phyloP scores from a whole-genome alignment of 1,140 invertebrate genomes.

The Sarcophaga bullata region DNA sequence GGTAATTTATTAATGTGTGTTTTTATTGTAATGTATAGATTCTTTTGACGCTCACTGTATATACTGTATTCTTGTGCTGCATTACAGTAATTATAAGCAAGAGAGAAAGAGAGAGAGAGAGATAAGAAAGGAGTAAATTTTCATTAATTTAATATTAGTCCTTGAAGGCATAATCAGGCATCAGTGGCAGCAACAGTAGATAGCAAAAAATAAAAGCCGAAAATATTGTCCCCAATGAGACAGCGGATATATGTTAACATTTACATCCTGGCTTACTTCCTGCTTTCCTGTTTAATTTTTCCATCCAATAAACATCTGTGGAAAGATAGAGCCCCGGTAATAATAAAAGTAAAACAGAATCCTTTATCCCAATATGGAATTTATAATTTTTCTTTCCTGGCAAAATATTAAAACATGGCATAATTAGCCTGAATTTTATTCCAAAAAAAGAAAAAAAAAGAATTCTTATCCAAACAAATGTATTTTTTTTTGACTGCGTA shows the following conservation, averaged over 20 bases:
- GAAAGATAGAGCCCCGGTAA: background rate
- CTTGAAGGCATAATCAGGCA: slow-evolving; percentile 30
- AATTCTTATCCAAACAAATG: too few relatives aligned
- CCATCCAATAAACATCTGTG: too few relatives aligned
- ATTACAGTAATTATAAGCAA: background rate
- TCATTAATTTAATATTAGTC: slow-evolving; percentile 49
- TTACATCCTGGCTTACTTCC: background rate
- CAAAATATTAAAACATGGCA: slow-evolving; percentile 38
- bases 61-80: too few relatives aligned
- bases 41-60: too few relatives aligned
- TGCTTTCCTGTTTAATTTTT: background rate
- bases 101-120: background rate
- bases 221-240: slow-evolving; percentile 44
- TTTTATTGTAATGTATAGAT: too few relatives aligned
- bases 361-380: slow-evolving; percentile 10
- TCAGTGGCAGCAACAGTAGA: background rate
- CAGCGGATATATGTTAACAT: slow-evolving; percentile 1
- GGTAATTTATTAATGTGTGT: too few relatives aligned
- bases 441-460: too few relatives aligned
- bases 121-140: slow-evolving; percentile 43
- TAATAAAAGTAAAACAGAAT: background rate
- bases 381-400: slow-evolving; percentile 1
- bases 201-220: slow-evolving; percentile 22
- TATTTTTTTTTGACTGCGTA: background rate
- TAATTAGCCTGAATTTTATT: slow-evolving; percentile 44